Base-by-base conservation (phyloP, 92 coral and sea anemone species). In the Epizoanthus stellaris region DNA sequence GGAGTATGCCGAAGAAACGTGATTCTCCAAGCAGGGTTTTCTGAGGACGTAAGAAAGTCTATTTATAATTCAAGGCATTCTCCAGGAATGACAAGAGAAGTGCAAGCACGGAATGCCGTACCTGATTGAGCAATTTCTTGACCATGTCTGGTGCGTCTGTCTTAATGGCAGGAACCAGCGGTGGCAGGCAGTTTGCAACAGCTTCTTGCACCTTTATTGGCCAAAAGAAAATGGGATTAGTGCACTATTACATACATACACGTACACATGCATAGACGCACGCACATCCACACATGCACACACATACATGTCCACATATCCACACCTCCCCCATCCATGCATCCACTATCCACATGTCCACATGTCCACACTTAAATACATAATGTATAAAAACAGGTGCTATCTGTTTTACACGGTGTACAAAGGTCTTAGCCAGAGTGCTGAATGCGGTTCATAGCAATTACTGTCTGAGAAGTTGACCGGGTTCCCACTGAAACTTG, bases 161-260 rank as follows among this genome's bases (percentile, higher is more conserved):
- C 80, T 96, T 96, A 90, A 96, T 94, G 45, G 99, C 99, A 4
- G 98, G 99, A 19, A 96, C 99, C 0, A 96, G 93, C 0, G 99
- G 98, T 12, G 99, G 98, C 8, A 96, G 95, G 83, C 99, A 96
- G 87, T 96, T 91, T 1, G 99, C 95, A 8, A 96, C 98, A 12
- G 99, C 99, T 84, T 96, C 98, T 86, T 96, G 99, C 47, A 96
- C 99, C 99, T 96, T 57, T 21, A 43, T 59, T 42, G 52, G 56
- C 10, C 56, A 43, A 15, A 30, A 76, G 25, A 23, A 20, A 40
- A 20, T 6, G 23, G 75, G 4, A 82, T 62, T 4, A 39, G 36
- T 20, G 49, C 3, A 10, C 30, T 25, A 60, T 15, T 45, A 3
- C 36, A 57, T 4, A 23, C 11, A 39, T 14, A 81, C 15, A 42